phyloP scores from a whole-genome alignment of 2,113 vertebrate genomes.

The Coryphaenoides rupestris region DNA sequence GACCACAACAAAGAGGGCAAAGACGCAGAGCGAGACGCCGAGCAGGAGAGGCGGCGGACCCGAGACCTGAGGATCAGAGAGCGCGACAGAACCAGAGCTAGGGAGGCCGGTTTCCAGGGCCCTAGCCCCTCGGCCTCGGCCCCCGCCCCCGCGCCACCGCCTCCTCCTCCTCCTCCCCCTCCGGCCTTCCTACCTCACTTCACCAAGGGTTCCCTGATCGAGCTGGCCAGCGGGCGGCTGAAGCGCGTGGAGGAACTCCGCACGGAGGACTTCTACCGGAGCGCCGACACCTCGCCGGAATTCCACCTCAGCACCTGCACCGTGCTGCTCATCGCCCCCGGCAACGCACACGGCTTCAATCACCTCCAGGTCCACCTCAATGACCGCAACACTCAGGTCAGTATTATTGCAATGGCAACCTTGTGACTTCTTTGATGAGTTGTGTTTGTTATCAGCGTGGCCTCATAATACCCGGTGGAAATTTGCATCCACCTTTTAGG shows the following conservation, averaged over 20 bases:
- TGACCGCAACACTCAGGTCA: conserved; percentile 79
- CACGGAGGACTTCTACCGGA: conserved; percentile 75
- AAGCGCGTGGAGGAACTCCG: conserved; percentile 76
- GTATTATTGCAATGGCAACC: conserved; percentile 8
- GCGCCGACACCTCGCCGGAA: conserved; percentile 70
- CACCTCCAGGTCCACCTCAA: conserved; percentile 76
- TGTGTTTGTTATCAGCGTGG: too few species aligned
- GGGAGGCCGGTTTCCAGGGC: conserved; percentile 41
- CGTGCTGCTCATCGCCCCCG: conserved; percentile 66
- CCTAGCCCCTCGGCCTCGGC: conserved; percentile 50
- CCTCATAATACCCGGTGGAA: too few species aligned
- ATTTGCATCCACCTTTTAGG: too few species aligned
- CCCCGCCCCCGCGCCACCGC: conserved; percentile 45
- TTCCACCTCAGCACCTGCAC: conserved; percentile 78
- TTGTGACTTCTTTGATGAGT: too few species aligned
- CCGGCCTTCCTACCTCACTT: conserved; percentile 78
- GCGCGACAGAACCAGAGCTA: conserved; percentile 49
- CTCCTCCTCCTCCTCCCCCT: too few species aligned
- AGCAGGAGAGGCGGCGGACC: conserved; percentile 37
- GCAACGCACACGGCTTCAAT: conserved; percentile 68
- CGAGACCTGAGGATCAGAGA: conserved; percentile 20
- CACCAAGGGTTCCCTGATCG: conserved; percentile 77
- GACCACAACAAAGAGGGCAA: conserved; percentile 35
- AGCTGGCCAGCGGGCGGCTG: conserved; percentile 70
- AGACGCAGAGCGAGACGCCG: conserved; percentile 58